Percentiles rank a stretch among this genome's conserved stretches.
Conservation (phyloP, 2,888 invertebrate genomes). For the Polyommatus iphigenia region DNA sequence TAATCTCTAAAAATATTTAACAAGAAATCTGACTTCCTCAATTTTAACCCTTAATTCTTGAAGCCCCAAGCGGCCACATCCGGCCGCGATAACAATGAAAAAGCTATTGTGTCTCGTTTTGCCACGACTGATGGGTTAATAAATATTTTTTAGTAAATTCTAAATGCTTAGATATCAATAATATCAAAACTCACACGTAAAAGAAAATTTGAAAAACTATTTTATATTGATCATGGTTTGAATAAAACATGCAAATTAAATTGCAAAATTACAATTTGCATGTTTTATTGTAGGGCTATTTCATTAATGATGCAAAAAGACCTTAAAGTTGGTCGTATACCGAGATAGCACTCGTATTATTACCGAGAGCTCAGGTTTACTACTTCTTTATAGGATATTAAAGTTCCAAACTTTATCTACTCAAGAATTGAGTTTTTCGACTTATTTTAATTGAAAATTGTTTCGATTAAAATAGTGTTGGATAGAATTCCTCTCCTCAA, state of each 20-base stretch:
- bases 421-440: slow-evolving; percentile 13
- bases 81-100: too few species aligned
- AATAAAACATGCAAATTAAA: background rate
- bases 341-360: slow-evolving; percentile 2
- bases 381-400: slow-evolving; percentile 31
- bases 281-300: slow-evolving; percentile 15
- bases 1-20: too few species aligned
- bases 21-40: too few species aligned
- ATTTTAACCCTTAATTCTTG: too few species aligned
- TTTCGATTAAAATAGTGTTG: background rate
- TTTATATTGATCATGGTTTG: too few species aligned
- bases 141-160: too few species aligned
- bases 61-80: too few species aligned
- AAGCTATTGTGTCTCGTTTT: too few species aligned
- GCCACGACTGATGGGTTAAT: too few species aligned
- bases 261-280: background rate
- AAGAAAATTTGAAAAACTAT: too few species aligned
- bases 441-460: slow-evolving; percentile 1
- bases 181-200: too few species aligned
- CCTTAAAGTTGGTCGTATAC: slow-evolving; percentile 15
- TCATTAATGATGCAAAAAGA: slow-evolving; percentile 29
- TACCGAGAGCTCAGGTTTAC: slow-evolving; percentile 23
- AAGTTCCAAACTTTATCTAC: slow-evolving; percentile 28
- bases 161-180: too few species aligned
- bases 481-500: background rate